Base-by-base conservation (phyloP, 2,797 vertebrate genomes). In the Pangasius macronema region DNA sequence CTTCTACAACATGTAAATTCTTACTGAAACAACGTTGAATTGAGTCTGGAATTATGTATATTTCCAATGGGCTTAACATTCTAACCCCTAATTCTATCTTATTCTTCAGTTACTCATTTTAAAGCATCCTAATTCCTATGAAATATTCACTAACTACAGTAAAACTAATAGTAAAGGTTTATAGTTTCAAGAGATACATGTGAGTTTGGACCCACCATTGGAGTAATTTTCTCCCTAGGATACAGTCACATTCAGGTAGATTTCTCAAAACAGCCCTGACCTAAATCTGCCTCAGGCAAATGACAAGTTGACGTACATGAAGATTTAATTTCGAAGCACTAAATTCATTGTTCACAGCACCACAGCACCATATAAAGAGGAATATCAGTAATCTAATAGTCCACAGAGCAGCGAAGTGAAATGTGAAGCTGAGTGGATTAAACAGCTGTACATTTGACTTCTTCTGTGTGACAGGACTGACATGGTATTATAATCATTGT, bases 401-500 rank as follows among this genome's bases (percentile, higher is more conserved):
- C 83, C 55, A 83, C 76, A 55, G 72, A 49, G 42, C 75, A 80
- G 75, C 72, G 84, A 67, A 72, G 42, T 16, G 79, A 88, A 65
- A 87, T 51, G 39, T 61, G 80, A 87, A 85, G 22, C 81, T 79
- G 59, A 51, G 70, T 53, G 63, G 72, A 86, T 89, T 85, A 86
- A 87, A 90, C 77, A 85, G 81, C 51, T 87, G 87, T 82, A 88
- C 83, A 73, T 65, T 72, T 88, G 36, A 68, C 53, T 84, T 22
- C 80, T 84, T 88, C 46, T 89, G 76, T 83, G 82, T 83, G 86
- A 82, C 70, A 76, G 72, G 42, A 82, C 73, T 80, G 76, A 90
- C 87, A 88, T 89, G 72, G 59, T 88, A 70, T 86, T 87, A 89
- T 87, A 85, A 88, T 87, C 51, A 87, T 30, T 68, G 67, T 73